Evolutionary conservation across 2,113 vertebrate genomes (phyloP).

Genomic region (Microtus montanus): DNA sequence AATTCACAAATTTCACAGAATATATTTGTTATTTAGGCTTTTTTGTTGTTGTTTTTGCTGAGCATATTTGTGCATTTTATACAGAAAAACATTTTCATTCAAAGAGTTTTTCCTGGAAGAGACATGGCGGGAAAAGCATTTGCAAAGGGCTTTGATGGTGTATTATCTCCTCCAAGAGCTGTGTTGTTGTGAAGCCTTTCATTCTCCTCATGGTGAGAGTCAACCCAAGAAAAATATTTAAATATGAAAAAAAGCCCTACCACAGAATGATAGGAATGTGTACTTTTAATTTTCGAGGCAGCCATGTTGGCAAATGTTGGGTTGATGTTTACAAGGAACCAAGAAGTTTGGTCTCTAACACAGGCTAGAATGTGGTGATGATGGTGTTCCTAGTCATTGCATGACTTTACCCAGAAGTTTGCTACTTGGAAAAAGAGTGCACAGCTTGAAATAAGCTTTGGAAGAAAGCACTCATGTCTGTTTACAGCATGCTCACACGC

Average conservation of each 20-base stretch:
- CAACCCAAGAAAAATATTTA: constrained; percentile 64
- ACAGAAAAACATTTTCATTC: constrained; percentile 1
- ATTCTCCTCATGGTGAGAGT: constrained; percentile 24
- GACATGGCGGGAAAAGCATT: neutral
- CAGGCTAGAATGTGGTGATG: neutral
- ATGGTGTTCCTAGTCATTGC: neutral
- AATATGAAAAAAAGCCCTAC: constrained; percentile 33
- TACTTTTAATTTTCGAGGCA: constrained; percentile 51
- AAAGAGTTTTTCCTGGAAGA: neutral
- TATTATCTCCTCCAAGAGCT: neutral
- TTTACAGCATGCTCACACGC: neutral
- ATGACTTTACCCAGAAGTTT: constrained; percentile 5
- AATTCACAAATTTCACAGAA: neutral
- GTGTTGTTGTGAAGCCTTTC: constrained; percentile 8
- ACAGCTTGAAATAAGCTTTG: constrained; percentile 9
- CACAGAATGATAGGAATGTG: constrained; percentile 61
- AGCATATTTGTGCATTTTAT: neutral
- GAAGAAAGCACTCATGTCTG: neutral
- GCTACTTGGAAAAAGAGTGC: neutral
- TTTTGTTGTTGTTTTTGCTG: neutral
- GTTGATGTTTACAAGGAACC: constrained; percentile 31
- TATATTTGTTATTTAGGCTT: neutral
- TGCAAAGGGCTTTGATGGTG: constrained; percentile 4
- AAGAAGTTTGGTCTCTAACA: neutral
- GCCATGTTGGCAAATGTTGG: constrained; percentile 5